phyloP scores from a whole-genome alignment of 2,888 invertebrate species.

The Ptychoptera albimana region DNA sequence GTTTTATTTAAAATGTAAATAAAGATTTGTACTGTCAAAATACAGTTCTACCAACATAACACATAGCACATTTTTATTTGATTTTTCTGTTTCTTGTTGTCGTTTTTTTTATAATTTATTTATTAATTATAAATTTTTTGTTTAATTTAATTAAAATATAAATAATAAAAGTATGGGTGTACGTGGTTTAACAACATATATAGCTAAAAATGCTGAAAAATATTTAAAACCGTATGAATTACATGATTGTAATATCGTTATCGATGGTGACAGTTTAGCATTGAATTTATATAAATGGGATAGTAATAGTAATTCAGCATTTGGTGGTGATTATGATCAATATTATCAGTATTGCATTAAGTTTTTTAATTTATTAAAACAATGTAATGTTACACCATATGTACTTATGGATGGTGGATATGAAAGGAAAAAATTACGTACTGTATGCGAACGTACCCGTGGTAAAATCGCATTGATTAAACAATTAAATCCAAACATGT shows the following conservation, averaged over 20 bases:
- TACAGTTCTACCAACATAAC: no score
- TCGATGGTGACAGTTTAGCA: slow-evolving; percentile 67
- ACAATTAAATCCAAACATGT: slow-evolving; percentile 38
- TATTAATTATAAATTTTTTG: no score
- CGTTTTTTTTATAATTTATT: no score
- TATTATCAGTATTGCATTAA: slow-evolving; percentile 44
- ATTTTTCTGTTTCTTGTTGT: no score
- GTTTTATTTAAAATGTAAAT: no score
- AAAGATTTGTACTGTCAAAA: no score
- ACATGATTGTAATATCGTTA: slow-evolving; percentile 50
- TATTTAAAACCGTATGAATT: slow-evolving; percentile 48
- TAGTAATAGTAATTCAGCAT: slow-evolving; percentile 48
- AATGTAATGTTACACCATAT: slow-evolving; percentile 54
- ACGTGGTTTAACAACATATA: slow-evolving; percentile 66
- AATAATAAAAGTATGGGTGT: slow-evolving; percentile 51
- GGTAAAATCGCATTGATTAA: slow-evolving; percentile 43
- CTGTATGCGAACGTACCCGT: slow-evolving; percentile 40
- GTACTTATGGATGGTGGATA: slow-evolving; percentile 71
- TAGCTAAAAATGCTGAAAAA: slow-evolving; percentile 44
- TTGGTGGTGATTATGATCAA: slow-evolving; percentile 75
- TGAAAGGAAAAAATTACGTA: slow-evolving; percentile 52
- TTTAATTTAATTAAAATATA: no score
- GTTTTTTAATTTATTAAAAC: slow-evolving; percentile 52
- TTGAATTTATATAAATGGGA: slow-evolving; percentile 49
- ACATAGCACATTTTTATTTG: no score